Evolutionary conservation across 2,888 invertebrate species (phyloP).

Genomic region (Drosophila longiperda): DNA sequence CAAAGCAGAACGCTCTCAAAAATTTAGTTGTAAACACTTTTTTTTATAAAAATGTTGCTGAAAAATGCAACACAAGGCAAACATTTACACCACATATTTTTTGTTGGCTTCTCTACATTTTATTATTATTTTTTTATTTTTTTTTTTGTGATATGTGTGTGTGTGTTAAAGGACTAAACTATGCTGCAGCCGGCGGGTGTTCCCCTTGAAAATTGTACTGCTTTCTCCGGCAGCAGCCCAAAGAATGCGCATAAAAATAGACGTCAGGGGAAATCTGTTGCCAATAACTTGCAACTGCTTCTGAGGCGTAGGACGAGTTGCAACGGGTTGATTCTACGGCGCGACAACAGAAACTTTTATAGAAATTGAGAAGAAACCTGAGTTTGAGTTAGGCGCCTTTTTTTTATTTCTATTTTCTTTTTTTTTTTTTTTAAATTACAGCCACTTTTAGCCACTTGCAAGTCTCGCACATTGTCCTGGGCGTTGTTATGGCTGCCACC

Average conservation of each 20-base stretch:
- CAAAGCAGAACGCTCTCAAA: constrained; percentile 44
- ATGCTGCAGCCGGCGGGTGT: constrained; percentile 50
- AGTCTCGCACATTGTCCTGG: constrained; percentile 32
- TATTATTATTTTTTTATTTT: background rate
- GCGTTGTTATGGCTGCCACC: constrained; percentile 33
- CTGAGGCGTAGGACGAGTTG: constrained; percentile 58
- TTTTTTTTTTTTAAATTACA: constrained; percentile 29
- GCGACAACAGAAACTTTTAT: constrained; percentile 48
- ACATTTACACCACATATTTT: constrained; percentile 68
- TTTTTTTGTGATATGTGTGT: constrained; percentile 2
- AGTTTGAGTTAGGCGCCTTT: background rate
- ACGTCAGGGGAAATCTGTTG: constrained; percentile 73
- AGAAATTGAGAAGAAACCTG: background rate
- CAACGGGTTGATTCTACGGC: constrained; percentile 46
- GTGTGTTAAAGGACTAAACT: constrained; percentile 45
- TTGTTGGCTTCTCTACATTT: background rate
- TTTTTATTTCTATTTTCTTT: background rate
- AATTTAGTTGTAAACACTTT: constrained; percentile 64
- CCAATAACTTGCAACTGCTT: constrained; percentile 79
- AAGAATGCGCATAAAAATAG: constrained; percentile 29
- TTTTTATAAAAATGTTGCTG: constrained; percentile 70
- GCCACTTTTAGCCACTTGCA: constrained; percentile 9
- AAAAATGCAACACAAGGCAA: constrained; percentile 75
- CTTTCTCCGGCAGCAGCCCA: constrained; percentile 3
- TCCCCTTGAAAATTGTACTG: constrained; percentile 55